Percentiles rank a stretch among this genome's conserved stretches.
phyloP scores from a whole-genome alignment of 2,797 vertebrate genomes.

The Chaetophractus vellerosus region DNA sequence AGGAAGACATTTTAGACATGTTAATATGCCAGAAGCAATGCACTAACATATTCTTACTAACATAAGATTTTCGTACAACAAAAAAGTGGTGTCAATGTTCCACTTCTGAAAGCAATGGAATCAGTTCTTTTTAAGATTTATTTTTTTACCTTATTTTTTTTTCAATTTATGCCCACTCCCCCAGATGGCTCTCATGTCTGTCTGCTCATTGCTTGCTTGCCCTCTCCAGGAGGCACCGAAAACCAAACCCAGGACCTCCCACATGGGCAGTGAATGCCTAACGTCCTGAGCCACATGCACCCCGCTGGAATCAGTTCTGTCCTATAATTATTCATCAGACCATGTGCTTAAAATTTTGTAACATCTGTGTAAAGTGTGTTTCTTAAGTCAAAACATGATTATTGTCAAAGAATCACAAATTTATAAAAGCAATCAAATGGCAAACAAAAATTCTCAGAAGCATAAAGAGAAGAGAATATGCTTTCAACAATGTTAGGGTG shows the following conservation, averaged over 20 bases:
- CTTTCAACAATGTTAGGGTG: background rate
- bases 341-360: conserved; percentile 49
- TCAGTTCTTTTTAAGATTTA: too few relatives aligned
- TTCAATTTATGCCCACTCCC: too few relatives aligned
- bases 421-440: background rate
- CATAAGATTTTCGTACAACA: background rate
- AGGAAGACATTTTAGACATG: background rate
- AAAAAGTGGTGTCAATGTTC: background rate
- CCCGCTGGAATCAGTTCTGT: background rate
- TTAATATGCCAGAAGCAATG: background rate
- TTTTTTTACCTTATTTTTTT: too few relatives aligned
- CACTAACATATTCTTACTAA: background rate
- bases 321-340: background rate
- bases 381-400: background rate
- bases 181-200: too few relatives aligned
- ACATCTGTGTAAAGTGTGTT: background rate
- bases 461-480: background rate
- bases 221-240: too few relatives aligned
- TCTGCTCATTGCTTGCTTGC: too few relatives aligned
- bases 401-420: conserved; percentile 43
- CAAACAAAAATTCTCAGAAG: background rate
- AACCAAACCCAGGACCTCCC: too few relatives aligned
- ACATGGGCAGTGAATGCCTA: too few relatives aligned
- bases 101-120: conserved; percentile 5
- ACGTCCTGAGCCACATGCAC: too few relatives aligned